Conservation (phyloP, 2,888 invertebrate species). For the Aleiodes testaceus region DNA sequence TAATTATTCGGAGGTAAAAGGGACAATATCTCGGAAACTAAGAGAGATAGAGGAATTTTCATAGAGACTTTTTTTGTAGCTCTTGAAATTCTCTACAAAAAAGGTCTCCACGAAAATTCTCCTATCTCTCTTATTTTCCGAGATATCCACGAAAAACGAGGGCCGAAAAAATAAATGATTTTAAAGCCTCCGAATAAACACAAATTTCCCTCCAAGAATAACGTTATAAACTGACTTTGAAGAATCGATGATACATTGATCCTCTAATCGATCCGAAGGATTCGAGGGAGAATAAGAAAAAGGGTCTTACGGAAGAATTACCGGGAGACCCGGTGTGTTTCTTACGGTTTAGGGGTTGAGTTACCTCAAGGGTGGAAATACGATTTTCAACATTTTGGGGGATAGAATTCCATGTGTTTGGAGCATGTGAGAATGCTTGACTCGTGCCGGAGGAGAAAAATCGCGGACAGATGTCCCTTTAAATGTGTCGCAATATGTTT, state of each 20-base stretch:
- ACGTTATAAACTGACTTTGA: not conserved
- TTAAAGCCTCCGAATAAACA: too few relatives aligned
- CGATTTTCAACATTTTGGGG: constrained; percentile 18
- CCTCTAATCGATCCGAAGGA: constrained; percentile 19
- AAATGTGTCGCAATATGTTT: constrained; percentile 23
- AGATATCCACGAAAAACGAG: not conserved
- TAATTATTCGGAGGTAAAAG: too few relatives aligned
- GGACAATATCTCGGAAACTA: not conserved
- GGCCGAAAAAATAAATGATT: not conserved
- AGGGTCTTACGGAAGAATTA: constrained; percentile 7
- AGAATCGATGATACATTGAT: constrained; percentile 16
- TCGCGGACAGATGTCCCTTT: constrained; percentile 20
- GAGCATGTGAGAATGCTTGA: not conserved
- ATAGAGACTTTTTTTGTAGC: too few relatives aligned
- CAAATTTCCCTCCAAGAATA: too few relatives aligned
- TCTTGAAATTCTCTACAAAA: too few relatives aligned
- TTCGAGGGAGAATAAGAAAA: constrained; percentile 35
- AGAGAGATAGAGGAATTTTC: too few relatives aligned
- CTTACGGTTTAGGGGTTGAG: constrained; percentile 15
- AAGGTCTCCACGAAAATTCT: too few relatives aligned
- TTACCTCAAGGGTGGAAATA: constrained; percentile 10
- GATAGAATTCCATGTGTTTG: constrained; percentile 1
- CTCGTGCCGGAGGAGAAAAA: constrained; percentile 23
- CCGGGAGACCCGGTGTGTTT: constrained; percentile 9
- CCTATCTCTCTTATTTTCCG: too few relatives aligned